Evolutionary conservation across 2,113 vertebrate genomes (phyloP), one percentile per base, ranked within the genome.

Genomic region (Canis aureus): DNA sequence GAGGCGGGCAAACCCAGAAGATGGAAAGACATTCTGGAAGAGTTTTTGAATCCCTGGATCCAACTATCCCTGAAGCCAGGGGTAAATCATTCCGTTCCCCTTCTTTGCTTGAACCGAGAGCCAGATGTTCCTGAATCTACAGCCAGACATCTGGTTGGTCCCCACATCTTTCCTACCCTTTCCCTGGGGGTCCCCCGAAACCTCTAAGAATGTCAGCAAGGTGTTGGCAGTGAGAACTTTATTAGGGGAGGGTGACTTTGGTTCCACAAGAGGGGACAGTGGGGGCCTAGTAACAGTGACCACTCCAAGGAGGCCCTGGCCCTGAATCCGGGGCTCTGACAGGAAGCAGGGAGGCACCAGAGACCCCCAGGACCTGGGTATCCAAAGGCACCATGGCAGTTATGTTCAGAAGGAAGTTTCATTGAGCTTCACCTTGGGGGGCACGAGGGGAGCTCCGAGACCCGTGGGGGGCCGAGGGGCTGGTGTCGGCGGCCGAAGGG

Each of bases 381-480:
- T 74, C 35, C 29, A 19, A 98, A 98, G 97, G 98, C 97, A 97
- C 74, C 10, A 29, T 11, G 86, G 94, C 16, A 67, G 66, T 25
- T 49, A 23, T 38, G 11, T 97, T 99, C 98, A 99, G 98, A 99
- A 99, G 95, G 99, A 99, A 76, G 99, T 99, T 96, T 99, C 99
- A 1, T 99, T 99, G 98, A 99, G 99, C 60, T 98, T 73, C 98
- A 98, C 92, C 99, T 99, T 99, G 98, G 96, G 99, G n/a, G 96
- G 86, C 38, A 11, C 98, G 92, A 10, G 97, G 67, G 73, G 96
- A 79, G 9, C 80, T 23, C 9, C 95, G 1, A 82, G 93, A 76
- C 67, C 98, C 82, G 78, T 15, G 23, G 64, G 97, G 11, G 19
- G 97, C 55, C 98, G 66, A 9, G 91, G 89, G 0, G 99, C 98